A percentile compares a stretch with the other conserved stretches of the same genome.
Conservation (phyloP, 2,113 vertebrate genomes). For the Forbesichthys papilliferus region DNA sequence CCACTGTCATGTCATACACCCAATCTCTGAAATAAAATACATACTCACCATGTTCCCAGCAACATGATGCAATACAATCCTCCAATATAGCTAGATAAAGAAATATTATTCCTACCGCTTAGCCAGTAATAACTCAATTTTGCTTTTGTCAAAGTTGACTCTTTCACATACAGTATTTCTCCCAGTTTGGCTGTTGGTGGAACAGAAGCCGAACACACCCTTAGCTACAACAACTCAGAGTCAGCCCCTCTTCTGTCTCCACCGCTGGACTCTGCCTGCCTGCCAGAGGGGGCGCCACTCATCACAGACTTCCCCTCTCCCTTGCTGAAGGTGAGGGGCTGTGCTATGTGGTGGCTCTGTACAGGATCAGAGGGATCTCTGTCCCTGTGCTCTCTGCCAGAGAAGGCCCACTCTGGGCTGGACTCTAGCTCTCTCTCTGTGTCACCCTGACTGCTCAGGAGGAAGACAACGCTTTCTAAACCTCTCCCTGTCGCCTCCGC, state of each 20-base stretch:
- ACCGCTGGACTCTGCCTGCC: conserved; percentile 70
- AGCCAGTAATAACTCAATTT: too few species aligned
- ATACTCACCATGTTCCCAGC: too few species aligned
- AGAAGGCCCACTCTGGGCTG: conserved; percentile 72
- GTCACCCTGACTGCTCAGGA: conserved; percentile 79
- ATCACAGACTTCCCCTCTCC: conserved; percentile 74
- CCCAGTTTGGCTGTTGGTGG: background rate
- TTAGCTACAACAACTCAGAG: conserved; percentile 34
- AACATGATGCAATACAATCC: too few species aligned
- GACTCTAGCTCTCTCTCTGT: conserved; percentile 79
- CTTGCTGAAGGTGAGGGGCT: conserved; percentile 37
- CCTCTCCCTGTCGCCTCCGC: conserved; percentile 24
- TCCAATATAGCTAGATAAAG: too few species aligned
- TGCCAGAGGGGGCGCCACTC: conserved; percentile 30
- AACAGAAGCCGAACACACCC: background rate
- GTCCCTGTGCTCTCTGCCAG: conserved; percentile 56
- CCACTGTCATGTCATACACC: background rate
- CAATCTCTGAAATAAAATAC: too few species aligned
- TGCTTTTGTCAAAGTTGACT: background rate
- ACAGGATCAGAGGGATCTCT: background rate
- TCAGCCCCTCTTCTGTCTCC: conserved; percentile 39
- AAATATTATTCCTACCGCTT: too few species aligned
- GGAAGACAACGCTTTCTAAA: conserved; percentile 19
- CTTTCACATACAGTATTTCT: background rate
- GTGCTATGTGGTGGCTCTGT: background rate